Percentiles rank a stretch among this genome's conserved stretches.
Conservation (phyloP, 2,113 vertebrate genomes). For the Paramormyrops kingsleyae region DNA sequence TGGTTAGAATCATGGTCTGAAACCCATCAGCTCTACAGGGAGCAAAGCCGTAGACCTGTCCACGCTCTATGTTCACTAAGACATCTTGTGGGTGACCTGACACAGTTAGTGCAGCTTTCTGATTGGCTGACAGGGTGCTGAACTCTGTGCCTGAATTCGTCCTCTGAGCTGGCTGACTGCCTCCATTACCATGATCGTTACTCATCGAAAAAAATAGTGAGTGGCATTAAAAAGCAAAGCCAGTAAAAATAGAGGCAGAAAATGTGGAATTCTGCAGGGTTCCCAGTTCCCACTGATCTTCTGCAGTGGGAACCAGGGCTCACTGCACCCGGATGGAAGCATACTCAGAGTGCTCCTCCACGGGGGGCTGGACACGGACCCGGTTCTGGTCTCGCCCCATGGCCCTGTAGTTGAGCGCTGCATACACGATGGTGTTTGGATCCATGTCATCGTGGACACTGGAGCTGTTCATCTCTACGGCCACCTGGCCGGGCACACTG, state of each 20-base stretch:
- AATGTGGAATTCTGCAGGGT: neutral
- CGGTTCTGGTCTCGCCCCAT: neutral
- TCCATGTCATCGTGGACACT: neutral
- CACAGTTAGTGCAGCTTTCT: neutral
- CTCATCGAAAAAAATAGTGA: neutral
- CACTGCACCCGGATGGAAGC: slow-evolving; percentile 15
- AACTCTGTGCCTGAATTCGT: neutral
- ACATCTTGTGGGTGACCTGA: neutral
- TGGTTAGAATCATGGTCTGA: neutral
- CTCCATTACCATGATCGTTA: neutral
- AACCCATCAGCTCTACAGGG: neutral
- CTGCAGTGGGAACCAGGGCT: neutral
- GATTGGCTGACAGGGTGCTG: neutral
- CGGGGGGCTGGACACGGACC: neutral
- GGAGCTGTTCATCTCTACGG: neutral
- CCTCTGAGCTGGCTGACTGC: neutral
- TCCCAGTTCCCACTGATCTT: no score
- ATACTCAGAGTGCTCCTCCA: slow-evolving; percentile 15
- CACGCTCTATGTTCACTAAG: neutral
- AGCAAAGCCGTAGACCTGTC: no score
- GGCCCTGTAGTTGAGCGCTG: slow-evolving; percentile 9
- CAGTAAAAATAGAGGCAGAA: neutral
- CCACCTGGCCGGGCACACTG: neutral
- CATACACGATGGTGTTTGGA: slow-evolving; percentile 5
- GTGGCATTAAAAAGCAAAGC: neutral